phyloP scores from a whole-genome alignment of 2,113 vertebrate species.

The Heptranchias perlo region DNA sequence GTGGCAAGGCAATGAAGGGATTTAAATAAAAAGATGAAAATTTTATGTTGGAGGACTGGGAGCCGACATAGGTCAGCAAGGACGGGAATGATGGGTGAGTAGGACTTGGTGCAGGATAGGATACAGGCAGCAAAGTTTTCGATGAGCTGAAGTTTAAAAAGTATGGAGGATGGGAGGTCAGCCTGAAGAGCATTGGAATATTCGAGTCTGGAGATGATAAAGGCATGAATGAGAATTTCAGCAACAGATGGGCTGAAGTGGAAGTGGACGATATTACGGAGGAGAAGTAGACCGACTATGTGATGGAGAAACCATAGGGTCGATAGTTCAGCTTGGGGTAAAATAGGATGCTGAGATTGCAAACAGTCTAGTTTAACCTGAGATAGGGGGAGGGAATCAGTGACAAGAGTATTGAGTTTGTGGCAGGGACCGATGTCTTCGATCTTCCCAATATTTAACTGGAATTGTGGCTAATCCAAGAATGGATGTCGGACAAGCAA shows the following conservation, averaged over 20 bases:
- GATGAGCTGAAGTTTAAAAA: not conserved
- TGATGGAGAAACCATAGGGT: not conserved
- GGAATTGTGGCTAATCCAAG: not conserved
- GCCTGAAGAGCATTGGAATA: not conserved
- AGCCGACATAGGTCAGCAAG: not conserved
- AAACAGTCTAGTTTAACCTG: not conserved
- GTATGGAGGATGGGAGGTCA: not conserved
- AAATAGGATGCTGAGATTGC: not conserved
- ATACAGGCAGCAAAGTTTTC: not conserved
- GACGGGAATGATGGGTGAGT: not conserved
- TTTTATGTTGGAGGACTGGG: not conserved
- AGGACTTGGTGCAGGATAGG: not conserved
- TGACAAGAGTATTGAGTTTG: not conserved
- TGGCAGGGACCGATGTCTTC: not conserved
- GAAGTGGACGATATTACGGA: not conserved
- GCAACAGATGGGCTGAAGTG: not conserved
- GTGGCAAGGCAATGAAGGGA: not conserved
- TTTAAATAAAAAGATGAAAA: not conserved
- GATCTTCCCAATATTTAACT: not conserved
- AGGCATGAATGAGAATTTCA: not conserved
- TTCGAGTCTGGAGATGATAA: not conserved
- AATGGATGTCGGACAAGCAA: not conserved
- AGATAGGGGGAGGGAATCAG: not conserved
- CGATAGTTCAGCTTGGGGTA: not conserved
- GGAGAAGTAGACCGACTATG: not conserved